Percentiles rank a stretch among this genome's conserved stretches.
Conservation (phyloP, 2,888 invertebrate genomes). For the Pheosia gnoma region DNA sequence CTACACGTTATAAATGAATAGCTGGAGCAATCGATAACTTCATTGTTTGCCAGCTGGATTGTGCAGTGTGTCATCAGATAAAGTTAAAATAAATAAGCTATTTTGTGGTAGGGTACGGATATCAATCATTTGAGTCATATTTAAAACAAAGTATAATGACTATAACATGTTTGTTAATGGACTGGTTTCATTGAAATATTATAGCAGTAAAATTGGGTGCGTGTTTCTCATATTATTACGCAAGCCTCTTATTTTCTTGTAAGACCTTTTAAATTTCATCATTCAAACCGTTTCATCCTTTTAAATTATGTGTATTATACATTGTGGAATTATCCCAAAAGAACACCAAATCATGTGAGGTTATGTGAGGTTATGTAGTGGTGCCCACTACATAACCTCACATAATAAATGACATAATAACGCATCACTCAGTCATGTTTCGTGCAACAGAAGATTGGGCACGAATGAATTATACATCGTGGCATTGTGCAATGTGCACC, state of each 20-base stretch:
- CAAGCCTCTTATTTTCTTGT: too few species aligned
- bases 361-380: too few species aligned
- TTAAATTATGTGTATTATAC: neutral
- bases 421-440: constrained; percentile 29
- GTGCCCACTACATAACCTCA: constrained; percentile 15
- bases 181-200: too few species aligned
- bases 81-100: neutral
- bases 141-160: too few species aligned
- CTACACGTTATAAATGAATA: constrained; percentile 25
- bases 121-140: too few species aligned
- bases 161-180: too few species aligned
- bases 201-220: too few species aligned
- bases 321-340: neutral
- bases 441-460: constrained; percentile 43
- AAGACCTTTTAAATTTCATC: too few species aligned
- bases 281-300: neutral
- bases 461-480: constrained; percentile 61
- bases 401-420: constrained; percentile 15
- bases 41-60: neutral
- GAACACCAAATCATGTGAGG: constrained; percentile 19
- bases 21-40: constrained; percentile 10
- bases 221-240: too few species aligned
- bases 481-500: constrained; percentile 37
- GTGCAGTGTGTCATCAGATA: neutral
- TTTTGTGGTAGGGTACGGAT: too few species aligned